phyloP scores from a whole-genome alignment of 2,888 invertebrate genomes.

The Epinotia ramella region DNA sequence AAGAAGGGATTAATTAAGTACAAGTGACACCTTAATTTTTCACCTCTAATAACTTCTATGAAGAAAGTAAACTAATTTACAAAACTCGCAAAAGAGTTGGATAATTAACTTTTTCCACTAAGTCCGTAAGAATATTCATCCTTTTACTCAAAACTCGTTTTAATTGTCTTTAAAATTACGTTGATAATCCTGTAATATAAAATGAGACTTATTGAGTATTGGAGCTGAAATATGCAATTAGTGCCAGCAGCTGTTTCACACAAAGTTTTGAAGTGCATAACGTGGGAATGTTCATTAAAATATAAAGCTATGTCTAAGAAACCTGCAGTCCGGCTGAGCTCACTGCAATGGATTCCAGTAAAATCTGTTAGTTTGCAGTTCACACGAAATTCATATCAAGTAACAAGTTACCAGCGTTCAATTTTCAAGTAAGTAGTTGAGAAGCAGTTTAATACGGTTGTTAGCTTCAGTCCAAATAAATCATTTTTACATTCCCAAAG shows the following conservation, averaged over 20 bases:
- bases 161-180: background rate
- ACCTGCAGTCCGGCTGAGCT: slow-evolving; percentile 11
- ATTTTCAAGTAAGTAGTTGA: background rate
- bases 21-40: slow-evolving; percentile 29
- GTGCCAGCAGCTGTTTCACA: slow-evolving; percentile 10
- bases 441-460: background rate
- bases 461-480: too few relatives aligned
- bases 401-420: slow-evolving; percentile 19
- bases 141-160: background rate
- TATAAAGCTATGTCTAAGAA: slow-evolving; percentile 24
- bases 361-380: slow-evolving; percentile 35
- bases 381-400: slow-evolving; percentile 21
- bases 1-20: slow-evolving; percentile 5
- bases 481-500: too few relatives aligned
- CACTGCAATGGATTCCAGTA: slow-evolving; percentile 31
- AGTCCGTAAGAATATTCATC: background rate
- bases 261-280: slow-evolving; percentile 25
- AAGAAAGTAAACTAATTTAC: slow-evolving; percentile 38
- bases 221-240: background rate
- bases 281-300: slow-evolving; percentile 10
- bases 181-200: background rate
- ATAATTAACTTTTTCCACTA: background rate
- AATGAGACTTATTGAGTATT: background rate
- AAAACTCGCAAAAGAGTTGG: slow-evolving; percentile 25
- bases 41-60: slow-evolving; percentile 5